These are phyloP conservation scores for Turdus rufiventris DNA, from an alignment of 2,113 vertebrate species.

Conservation along the genomic window DNA sequence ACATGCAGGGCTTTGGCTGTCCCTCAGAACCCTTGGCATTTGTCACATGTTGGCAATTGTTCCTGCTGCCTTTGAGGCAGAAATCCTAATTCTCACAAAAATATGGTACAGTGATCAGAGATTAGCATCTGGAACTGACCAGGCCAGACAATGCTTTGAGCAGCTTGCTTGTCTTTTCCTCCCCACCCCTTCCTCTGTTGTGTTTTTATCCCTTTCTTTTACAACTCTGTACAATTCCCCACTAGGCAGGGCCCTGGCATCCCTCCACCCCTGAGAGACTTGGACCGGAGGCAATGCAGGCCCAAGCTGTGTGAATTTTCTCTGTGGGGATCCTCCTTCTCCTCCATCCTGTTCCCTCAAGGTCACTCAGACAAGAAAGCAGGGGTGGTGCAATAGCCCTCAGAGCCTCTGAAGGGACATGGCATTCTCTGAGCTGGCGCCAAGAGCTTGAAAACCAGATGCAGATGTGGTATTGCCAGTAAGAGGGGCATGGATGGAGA, in stretches of 20 bases:
- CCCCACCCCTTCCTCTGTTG: neutral
- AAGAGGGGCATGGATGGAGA: neutral
- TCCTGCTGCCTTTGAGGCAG: constrained; percentile 30
- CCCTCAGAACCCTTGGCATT: neutral
- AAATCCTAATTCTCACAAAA: constrained; percentile 37
- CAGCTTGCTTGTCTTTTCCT: neutral
- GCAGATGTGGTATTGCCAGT: neutral
- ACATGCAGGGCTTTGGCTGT: constrained; percentile 18
- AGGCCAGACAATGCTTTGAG: constrained; percentile 24
- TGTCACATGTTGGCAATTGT: constrained; percentile 10
- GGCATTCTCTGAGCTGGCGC: neutral
- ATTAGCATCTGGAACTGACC: constrained; percentile 54
- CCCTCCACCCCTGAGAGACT: neutral
- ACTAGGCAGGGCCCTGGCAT: neutral
- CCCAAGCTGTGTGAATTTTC: neutral
- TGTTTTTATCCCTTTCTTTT: constrained; percentile 29
- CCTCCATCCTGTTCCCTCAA: neutral
- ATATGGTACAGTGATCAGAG: constrained; percentile 3
- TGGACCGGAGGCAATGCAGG: neutral
- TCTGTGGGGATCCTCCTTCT: neutral
- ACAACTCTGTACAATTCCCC: neutral
- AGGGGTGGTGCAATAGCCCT: neutral
- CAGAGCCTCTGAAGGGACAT: neutral
- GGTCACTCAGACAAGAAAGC: neutral
- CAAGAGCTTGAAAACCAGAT: neutral